Base-by-base conservation (phyloP, 1,140 invertebrate species). In the Drosophila pallidifrons region DNA sequence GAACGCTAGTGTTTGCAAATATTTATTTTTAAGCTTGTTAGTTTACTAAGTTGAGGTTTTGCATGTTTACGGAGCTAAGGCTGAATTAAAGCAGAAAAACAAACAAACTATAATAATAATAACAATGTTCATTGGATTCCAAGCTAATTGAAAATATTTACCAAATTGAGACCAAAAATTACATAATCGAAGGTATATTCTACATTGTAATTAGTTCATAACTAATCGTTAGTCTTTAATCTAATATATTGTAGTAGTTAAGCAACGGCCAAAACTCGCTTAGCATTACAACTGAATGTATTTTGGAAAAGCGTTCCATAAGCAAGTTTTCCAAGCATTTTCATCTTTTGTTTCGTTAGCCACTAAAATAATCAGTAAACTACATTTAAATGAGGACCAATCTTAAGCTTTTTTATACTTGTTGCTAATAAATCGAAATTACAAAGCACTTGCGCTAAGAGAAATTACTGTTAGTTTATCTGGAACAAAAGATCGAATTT, bases 121-220 rank as follows among this genome's bases (percentile, higher is more conserved):
- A 45, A n/a, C 8, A 63, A 41, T 65, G 20, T 57, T 51, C 25
- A 75, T 77, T 67, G 38, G 72, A 81, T 80, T 82, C 77, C 79
- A 79, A 55, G 32, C 28, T 63, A 61, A 59, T 11, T 65, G 32
- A n/a, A 57, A 35, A 61, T 79, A 76, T 69, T 59, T 51, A 65
- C 76, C 85, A 87, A 89, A 88, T 81, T 80, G 70, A 78, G 70
- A 89, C 85, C 85, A 88, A 88, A 88, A 87, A 88, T 65, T 72
- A 47, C 7, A 67, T 65, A 67, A 54, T 38, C 25, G 41, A 32
- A 38, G 7, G 4, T 25, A 64, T 46, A 60, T 64, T 10, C 35
- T 10, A 66, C 15, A 41, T 52, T 52, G 5, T 72, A 59, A 67
- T 67, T 72, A 54, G 16, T 30, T 16, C 8, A 25, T 57, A 20